phyloP scores from a whole-genome alignment of 2,797 vertebrate species.

The Dermochelys coriacea region DNA sequence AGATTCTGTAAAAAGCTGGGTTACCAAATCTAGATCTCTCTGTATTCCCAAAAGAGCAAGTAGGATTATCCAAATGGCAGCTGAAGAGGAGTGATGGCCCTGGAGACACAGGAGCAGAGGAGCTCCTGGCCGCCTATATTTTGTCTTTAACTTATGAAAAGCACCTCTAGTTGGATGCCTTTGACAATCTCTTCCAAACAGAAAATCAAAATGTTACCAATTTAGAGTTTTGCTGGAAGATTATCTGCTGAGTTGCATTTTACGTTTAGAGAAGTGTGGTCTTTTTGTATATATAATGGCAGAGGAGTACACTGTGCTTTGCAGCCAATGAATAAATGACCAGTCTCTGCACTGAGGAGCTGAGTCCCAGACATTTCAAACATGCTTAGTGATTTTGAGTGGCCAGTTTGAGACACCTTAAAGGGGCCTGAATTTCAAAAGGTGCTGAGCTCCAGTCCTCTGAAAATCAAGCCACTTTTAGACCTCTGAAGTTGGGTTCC shows the following conservation, averaged over 20 bases:
- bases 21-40: neutral
- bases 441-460: neutral
- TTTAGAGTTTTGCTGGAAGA: slow-evolving; percentile 10
- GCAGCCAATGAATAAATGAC: neutral
- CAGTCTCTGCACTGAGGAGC: neutral
- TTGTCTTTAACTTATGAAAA: neutral
- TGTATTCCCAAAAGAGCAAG: neutral
- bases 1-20: neutral
- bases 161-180: neutral
- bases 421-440: slow-evolving; percentile 11
- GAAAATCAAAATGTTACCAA: slow-evolving; percentile 21
- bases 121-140: fast-evolving
- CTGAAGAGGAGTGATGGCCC: neutral
- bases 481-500: neutral
- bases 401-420: neutral
- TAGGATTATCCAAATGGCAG: neutral
- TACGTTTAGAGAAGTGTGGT: slow-evolving; percentile 1
- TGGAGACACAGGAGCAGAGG: fast-evolving
- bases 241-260: neutral
- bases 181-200: neutral
- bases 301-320: slow-evolving; percentile 6
- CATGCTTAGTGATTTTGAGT: neutral
- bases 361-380: neutral
- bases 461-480: neutral
- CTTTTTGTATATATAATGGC: slow-evolving; percentile 25